These are phyloP conservation scores for Gymnosoma rotundatum DNA, from an alignment of 2,888 invertebrate species.

Conservation along the genomic window DNA sequence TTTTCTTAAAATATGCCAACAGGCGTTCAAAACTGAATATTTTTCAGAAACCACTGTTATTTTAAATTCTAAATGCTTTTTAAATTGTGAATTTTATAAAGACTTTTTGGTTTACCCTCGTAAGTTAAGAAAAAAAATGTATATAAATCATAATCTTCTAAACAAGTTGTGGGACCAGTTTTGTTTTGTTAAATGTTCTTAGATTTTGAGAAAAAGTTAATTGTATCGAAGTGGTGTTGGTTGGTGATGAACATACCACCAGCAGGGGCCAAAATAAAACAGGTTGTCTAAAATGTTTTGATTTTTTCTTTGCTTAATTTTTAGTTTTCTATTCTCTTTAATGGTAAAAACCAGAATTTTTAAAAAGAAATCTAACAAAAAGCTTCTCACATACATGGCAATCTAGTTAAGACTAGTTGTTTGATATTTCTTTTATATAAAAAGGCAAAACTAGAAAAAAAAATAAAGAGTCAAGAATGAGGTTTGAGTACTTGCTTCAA, in stretches of 20 bases:
- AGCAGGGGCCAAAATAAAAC: conserved; percentile 48
- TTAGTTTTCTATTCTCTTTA: conserved; percentile 33
- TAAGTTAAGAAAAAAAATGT: no score
- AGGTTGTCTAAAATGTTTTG: conserved; percentile 53
- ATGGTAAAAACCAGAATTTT: conserved; percentile 43
- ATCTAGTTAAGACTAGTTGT: conserved; percentile 51
- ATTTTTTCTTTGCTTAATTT: conserved; percentile 9
- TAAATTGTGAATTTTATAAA: no score
- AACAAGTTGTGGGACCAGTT: conserved; percentile 39
- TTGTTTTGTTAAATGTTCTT: conserved; percentile 20
- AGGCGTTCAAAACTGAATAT: no score
- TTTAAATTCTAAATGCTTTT: no score
- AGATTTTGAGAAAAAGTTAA: conserved; percentile 8
- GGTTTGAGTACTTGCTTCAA: conserved; percentile 8
- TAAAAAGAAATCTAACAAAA: conserved; percentile 39
- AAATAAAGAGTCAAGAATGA: conserved; percentile 14
- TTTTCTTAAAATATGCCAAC: no score
- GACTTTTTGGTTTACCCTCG: no score
- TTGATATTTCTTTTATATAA: no score
- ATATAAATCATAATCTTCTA: conserved; percentile 26
- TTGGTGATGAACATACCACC: conserved; percentile 25
- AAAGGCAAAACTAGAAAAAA: background rate
- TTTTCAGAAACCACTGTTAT: no score
- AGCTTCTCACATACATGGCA: conserved; percentile 51
- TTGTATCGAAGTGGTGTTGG: conserved; percentile 4